Conservation (phyloP, 2,113 vertebrate species). For the Empidonax traillii region DNA sequence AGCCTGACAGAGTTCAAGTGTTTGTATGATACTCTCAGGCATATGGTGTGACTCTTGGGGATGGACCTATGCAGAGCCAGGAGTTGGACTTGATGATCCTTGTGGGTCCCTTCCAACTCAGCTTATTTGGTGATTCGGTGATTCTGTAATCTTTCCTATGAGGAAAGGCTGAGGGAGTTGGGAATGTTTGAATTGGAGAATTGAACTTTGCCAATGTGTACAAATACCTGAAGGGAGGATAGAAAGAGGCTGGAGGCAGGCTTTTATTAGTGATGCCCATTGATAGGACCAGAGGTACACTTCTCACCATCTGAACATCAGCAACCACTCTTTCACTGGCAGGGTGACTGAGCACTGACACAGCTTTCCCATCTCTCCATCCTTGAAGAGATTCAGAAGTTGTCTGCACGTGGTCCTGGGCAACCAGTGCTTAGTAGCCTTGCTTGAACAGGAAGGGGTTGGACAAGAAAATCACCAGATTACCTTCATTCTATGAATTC, state of each 20-base stretch:
- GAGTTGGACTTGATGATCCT: not conserved
- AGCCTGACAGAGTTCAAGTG: not conserved
- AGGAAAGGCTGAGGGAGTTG: not conserved
- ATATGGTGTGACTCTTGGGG: not conserved
- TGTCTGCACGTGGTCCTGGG: not conserved
- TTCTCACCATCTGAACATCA: not conserved
- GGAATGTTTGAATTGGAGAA: not conserved
- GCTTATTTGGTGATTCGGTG: not conserved
- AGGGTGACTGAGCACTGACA: not conserved
- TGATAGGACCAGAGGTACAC: not conserved
- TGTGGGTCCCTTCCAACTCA: not conserved
- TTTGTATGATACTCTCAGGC: not conserved
- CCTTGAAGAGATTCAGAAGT: not conserved
- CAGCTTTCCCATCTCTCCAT: not conserved
- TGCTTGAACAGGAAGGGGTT: not conserved
- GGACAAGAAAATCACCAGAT: not conserved
- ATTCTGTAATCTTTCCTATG: not conserved
- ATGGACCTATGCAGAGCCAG: not conserved
- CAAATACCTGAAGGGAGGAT: not conserved
- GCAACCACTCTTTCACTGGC: not conserved
- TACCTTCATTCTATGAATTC: not conserved
- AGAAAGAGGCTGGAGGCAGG: not conserved
- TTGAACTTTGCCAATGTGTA: not conserved
- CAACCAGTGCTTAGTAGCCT: not conserved
- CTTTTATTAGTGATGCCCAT: not conserved